Conservation (phyloP, 2,797 vertebrate species). For the Poliocrania exsul region DNA sequence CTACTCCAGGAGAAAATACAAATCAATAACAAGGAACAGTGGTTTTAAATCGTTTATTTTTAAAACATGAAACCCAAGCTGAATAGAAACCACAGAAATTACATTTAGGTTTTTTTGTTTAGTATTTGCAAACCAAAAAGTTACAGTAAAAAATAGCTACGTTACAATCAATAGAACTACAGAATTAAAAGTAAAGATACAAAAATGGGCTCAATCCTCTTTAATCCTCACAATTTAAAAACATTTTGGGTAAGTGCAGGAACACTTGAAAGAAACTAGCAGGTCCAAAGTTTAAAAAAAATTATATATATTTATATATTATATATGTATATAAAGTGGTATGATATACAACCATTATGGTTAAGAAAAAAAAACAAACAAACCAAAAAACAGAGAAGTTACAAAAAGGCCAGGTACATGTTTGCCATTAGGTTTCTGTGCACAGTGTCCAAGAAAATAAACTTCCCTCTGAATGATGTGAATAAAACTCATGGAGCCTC, state of each 20-base stretch:
- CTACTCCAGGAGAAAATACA: background rate
- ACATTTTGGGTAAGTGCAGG: slow-evolving; percentile 63
- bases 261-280: slow-evolving; percentile 59
- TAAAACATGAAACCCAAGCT: slow-evolving; percentile 96
- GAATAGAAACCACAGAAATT: slow-evolving; percentile 93
- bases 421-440: slow-evolving; percentile 68
- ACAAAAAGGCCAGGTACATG: slow-evolving; percentile 78
- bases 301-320: slow-evolving; percentile 71
- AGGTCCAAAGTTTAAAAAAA: slow-evolving; percentile 65
- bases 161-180: slow-evolving; percentile 73
- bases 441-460: slow-evolving; percentile 68
- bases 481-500: slow-evolving; percentile 44
- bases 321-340: slow-evolving; percentile 71
- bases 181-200: slow-evolving; percentile 69
- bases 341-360: slow-evolving; percentile 76
- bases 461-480: slow-evolving; percentile 50
- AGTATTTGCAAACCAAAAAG: slow-evolving; percentile 85
- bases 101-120: slow-evolving; percentile 88
- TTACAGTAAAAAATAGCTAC: slow-evolving; percentile 79
- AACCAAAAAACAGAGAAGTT: slow-evolving; percentile 69
- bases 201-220: slow-evolving; percentile 66
- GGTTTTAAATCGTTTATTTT: slow-evolving; percentile 83
- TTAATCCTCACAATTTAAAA: slow-evolving; percentile 60
- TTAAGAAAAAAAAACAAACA: slow-evolving; percentile 63
- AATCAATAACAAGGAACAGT: background rate